Evolutionary conservation across 2,888 invertebrate genomes (phyloP).

Genomic region (Tribolium freemani): DNA sequence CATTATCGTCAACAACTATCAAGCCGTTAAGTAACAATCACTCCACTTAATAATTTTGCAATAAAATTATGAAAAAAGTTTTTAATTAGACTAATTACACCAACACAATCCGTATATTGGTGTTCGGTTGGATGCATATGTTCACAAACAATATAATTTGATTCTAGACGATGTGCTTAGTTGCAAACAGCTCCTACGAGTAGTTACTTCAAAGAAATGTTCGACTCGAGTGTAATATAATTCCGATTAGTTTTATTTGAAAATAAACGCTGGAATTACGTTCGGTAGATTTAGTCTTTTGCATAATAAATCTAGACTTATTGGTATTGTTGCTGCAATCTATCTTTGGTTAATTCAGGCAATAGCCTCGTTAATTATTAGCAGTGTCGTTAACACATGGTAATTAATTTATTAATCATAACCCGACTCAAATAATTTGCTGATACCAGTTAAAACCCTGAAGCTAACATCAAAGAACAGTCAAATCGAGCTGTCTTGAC

Average conservation of each 20-base stretch:
- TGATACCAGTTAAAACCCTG: neutral
- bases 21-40: neutral
- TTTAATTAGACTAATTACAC: neutral
- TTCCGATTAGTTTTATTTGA: neutral
- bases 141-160: neutral
- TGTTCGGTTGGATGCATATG: neutral
- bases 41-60: neutral
- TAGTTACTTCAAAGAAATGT: neutral
- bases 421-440: neutral
- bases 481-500: conserved; percentile 8
- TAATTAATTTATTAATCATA: conserved; percentile 9
- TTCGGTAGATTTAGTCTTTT: neutral
- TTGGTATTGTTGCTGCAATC: neutral
- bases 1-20: neutral
- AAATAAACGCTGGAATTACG: neutral
- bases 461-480: conserved; percentile 1
- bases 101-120: neutral
- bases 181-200: neutral
- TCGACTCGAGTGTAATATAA: neutral
- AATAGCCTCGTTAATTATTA: neutral
- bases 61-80: neutral
- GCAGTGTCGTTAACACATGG: neutral
- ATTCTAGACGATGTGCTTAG: neutral
- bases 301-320: neutral
- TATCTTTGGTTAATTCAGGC: neutral